A percentile compares a stretch with the other conserved stretches of the same genome.
Conservation (phyloP, 2,888 invertebrate genomes). For the Patella ulyssiponensis region DNA sequence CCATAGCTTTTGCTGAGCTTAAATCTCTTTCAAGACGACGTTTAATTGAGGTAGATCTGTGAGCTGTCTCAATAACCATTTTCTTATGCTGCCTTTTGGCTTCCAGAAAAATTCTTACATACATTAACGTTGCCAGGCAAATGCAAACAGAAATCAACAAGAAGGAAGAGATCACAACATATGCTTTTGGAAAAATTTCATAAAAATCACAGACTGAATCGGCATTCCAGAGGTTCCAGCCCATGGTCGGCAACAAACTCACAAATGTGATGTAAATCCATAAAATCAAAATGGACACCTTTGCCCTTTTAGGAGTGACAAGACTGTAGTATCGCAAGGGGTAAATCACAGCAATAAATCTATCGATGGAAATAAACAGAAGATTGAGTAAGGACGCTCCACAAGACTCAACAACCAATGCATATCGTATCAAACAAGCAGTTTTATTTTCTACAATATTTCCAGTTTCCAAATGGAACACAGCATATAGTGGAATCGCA, state of each 20-base stretch:
- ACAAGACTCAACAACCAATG: slow-evolving; percentile 36
- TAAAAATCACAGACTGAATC: slow-evolving; percentile 43
- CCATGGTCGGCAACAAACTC: slow-evolving; percentile 39
- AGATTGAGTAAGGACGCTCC: slow-evolving; percentile 44
- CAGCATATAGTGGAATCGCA: slow-evolving; percentile 41
- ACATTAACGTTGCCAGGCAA: slow-evolving; percentile 32
- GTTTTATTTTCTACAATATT: slow-evolving; percentile 28
- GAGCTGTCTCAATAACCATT: slow-evolving; percentile 15
- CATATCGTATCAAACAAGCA: slow-evolving; percentile 43
- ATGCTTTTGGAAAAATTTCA: slow-evolving; percentile 34
- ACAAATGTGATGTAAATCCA: slow-evolving; percentile 41
- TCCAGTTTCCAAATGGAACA: slow-evolving; percentile 37
- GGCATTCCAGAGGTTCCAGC: slow-evolving; percentile 38
- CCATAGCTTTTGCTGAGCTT: slow-evolving; percentile 38
- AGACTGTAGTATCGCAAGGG: slow-evolving; percentile 39
- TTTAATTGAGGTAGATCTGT: slow-evolving; percentile 3
- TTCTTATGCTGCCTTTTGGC: slow-evolving; percentile 29
- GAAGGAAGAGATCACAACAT: slow-evolving; percentile 36
- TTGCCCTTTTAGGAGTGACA: slow-evolving; percentile 36
- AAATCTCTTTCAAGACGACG: slow-evolving; percentile 27
- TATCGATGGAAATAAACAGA: slow-evolving; percentile 43
- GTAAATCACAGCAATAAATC: slow-evolving; percentile 45
- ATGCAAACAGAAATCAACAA: slow-evolving; percentile 34
- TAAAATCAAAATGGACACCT: slow-evolving; percentile 28
- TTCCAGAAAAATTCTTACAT: slow-evolving; percentile 39